Evolutionary conservation across 2,113 vertebrate species (phyloP), one percentile per base, ranked within the genome.

Genomic region (Nycticebus coucang): DNA sequence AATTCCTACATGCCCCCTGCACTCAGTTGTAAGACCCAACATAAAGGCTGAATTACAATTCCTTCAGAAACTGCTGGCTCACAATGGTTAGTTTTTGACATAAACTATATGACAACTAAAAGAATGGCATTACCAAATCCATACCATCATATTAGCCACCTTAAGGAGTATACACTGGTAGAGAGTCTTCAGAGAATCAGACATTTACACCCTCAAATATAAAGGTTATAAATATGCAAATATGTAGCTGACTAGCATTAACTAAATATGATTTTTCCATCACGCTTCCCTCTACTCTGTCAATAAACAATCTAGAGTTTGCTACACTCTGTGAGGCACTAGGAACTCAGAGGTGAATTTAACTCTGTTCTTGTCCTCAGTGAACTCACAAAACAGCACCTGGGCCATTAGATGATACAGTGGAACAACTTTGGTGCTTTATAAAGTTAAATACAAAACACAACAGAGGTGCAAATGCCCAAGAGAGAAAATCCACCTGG

Each of bases 341-440:
- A 7, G 24, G n/a, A 96, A 78, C 21, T 95, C 55, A n/a, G 80
- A 95, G 41, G 22, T 50, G 33, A 88, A 45, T 55, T 62, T 78
- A 30, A 77, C 19, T 64, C 45, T 93, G 30, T 12, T 88, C 5
- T 88, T 64, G 30, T 62, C 35, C 21, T 94, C 14, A 53, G 1
- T 33, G 12, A 75, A 64, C 53, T 30, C 19, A 37, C 35, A 85
- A 86, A 13, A 50, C 71, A 66, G 28, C 21, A 55, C 5, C 10
- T 8, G 4, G 74, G 24, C 24, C 68, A 68, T 89, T 0, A 66
- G 68, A 60, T 3, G 59, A 7, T 26, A 4, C 68, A 30, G 2
- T 41, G 30, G 22, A 33, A 8, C 24, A n/a, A 19, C 30, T 41
- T 55, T 11, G 11, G 11, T 62, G 24, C 17, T 89, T 89, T 22